These are phyloP conservation scores for Gnathonemus echidnorhynchus DNA, from an alignment of 2,113 vertebrate species.

Conservation along the genomic window DNA sequence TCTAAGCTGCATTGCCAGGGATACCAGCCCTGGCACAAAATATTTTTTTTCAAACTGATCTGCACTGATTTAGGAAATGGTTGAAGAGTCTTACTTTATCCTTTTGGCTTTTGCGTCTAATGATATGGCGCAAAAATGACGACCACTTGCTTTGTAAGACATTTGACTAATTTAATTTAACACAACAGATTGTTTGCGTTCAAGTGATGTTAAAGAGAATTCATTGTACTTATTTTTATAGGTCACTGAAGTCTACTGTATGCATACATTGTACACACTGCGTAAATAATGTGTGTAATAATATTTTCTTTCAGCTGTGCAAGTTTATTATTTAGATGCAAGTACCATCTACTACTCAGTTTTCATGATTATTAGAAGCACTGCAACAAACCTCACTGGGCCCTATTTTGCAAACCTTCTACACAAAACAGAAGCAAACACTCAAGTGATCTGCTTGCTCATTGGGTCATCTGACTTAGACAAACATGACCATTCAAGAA, in stretches of 20 bases:
- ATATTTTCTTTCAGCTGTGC: background rate
- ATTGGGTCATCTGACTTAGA: background rate
- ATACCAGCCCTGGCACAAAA: constrained; percentile 42
- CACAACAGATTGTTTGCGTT: background rate
- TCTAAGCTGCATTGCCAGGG: constrained; percentile 57
- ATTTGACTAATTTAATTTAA: background rate
- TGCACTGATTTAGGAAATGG: background rate
- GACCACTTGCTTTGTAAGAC: background rate
- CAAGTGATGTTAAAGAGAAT: background rate
- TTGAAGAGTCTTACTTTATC: background rate
- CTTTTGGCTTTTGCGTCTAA: background rate
- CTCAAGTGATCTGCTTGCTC: background rate
- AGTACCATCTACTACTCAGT: background rate
- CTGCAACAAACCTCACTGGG: background rate
- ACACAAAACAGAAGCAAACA: background rate
- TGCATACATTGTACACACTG: background rate
- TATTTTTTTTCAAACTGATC: constrained; percentile 1
- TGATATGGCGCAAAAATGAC: background rate
- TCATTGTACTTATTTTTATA: background rate
- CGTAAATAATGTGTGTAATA: background rate
- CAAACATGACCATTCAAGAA: background rate
- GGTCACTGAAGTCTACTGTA: background rate
- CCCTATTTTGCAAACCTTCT: background rate
- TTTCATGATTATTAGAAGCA: background rate
- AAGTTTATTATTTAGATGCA: background rate